Evolutionary conservation across 1,140 invertebrate genomes (phyloP), one percentile per base, ranked within the genome.

Genomic region (Macrostomum lignano): DNA sequence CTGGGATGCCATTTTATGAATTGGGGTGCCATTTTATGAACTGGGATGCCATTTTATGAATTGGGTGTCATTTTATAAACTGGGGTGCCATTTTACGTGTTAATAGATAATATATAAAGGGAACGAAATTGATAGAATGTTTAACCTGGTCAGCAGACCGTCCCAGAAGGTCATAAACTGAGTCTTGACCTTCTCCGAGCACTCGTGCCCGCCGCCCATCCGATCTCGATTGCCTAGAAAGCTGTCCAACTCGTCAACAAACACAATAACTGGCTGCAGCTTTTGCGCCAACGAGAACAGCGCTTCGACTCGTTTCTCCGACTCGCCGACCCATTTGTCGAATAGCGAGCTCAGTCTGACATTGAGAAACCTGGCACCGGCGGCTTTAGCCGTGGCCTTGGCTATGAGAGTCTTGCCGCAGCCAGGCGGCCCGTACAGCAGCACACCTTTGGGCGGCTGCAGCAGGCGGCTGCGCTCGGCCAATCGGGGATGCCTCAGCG

Each of bases 271-370:
- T 3, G 81, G 81, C 51, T 86, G 75, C 26, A 91, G 61, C 58
- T 88, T 88, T 1, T 73, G 66, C 17, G 86, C 86, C 24, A 96
- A 58, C n/a, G 76, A 74, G 55, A 96, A 96, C 0, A 94, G 77
- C 17, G 86, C 84, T 5, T 77, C 70, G 3, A 81, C 78, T 24
- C 93, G 56, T 55, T 94, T 94, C 53, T 94, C 81, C 38, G 82
- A 91, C 61, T 96, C 88, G 13, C 88, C 88, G 44, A 63, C 86
- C 84, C 84, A 96, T 56, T 94, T 96, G 53, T 94, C 86, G 10
- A 84, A 88, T 5, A 94, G 54, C 33, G 79, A n/a, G n/a, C n/a
- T n/a, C n/a, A n/a, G n/a, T n/a, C n/a, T n/a, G n/a, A n/a, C n/a
- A 55, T 94, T 93, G 36, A 96, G 84, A 57, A 96, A 96, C 41